These are phyloP conservation scores for Chionodraco myersi DNA, from an alignment of 2,113 vertebrate species.

Conservation along the genomic window DNA sequence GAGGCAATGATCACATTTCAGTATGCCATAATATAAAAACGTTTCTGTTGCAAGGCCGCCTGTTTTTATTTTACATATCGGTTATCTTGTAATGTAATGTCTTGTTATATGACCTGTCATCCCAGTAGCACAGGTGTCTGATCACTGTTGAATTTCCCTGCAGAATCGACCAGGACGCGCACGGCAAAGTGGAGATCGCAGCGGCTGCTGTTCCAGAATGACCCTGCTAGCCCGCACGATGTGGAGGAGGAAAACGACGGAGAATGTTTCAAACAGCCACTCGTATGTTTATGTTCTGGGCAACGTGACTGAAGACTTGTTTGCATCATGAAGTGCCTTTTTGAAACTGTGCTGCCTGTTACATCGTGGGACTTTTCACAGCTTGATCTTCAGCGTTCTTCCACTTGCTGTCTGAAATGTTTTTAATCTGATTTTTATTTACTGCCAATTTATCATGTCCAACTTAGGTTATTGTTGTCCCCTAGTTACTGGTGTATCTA, in stretches of 20 bases:
- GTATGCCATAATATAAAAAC: background rate
- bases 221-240: conserved; percentile 23
- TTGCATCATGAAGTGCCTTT: conserved; percentile 79
- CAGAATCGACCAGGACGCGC: conserved; percentile 93
- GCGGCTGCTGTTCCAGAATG: conserved; percentile 76
- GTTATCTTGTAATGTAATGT: background rate
- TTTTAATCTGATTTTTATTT: conserved; percentile 80
- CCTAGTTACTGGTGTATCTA: conserved; percentile 71
- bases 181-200: conserved; percentile 87
- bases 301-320: conserved; percentile 42
- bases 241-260: conserved; percentile 57
- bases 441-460: conserved; percentile 75
- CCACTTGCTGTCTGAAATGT: conserved; percentile 79
- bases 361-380: conserved; percentile 76
- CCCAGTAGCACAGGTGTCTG: conserved; percentile 1
- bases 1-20: background rate
- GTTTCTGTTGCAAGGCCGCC: background rate
- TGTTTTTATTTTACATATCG: background rate
- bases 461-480: conserved; percentile 68
- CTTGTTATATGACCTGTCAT: background rate
- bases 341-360: conserved; percentile 77
- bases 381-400: conserved; percentile 46
- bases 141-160: conserved; percentile 57
- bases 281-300: conserved; percentile 28
- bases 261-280: conserved; percentile 70